Percentiles rank a stretch among this genome's conserved stretches.
Conservation (phyloP, 2,113 vertebrate genomes). For the Hoplias malabaricus region DNA sequence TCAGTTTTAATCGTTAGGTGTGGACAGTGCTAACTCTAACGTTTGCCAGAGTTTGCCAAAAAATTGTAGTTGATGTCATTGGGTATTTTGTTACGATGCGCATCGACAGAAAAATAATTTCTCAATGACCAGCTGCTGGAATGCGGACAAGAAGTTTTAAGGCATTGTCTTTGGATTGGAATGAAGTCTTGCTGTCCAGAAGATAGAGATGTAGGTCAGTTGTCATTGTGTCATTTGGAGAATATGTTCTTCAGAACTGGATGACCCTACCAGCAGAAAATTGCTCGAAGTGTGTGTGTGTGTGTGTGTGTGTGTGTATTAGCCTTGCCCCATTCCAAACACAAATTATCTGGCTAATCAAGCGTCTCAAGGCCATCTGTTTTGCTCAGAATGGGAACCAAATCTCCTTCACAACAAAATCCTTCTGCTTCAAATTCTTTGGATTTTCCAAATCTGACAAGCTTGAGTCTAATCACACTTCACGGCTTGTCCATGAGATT, state of each 20-base stretch:
- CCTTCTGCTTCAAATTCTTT: background rate
- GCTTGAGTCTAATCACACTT: constrained; percentile 16
- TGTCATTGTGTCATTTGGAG: background rate
- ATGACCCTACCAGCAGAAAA: background rate
- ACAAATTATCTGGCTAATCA: background rate
- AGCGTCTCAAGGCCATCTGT: background rate
- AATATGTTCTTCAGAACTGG: background rate
- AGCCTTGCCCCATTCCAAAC: background rate
- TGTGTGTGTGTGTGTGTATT: background rate
- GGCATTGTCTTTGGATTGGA: background rate
- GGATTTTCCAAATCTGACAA: background rate
- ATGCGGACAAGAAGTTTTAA: background rate
- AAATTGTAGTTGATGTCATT: constrained; percentile 4
- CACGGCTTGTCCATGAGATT: constrained; percentile 4
- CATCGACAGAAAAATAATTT: constrained; percentile 8
- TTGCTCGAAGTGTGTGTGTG: background rate
- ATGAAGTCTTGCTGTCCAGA: background rate
- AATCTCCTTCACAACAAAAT: constrained; percentile 3
- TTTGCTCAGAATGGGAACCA: background rate
- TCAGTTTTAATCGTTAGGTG: background rate
- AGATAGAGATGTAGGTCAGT: background rate
- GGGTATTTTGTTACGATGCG: constrained; percentile 17
- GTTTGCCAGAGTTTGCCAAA: background rate
- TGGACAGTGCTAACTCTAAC: background rate
- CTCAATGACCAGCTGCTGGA: background rate